Percentiles rank a stretch among this genome's conserved stretches.
Evolutionary conservation across 2,888 invertebrate genomes (phyloP).

Genomic region (Spodoptera littoralis): DNA sequence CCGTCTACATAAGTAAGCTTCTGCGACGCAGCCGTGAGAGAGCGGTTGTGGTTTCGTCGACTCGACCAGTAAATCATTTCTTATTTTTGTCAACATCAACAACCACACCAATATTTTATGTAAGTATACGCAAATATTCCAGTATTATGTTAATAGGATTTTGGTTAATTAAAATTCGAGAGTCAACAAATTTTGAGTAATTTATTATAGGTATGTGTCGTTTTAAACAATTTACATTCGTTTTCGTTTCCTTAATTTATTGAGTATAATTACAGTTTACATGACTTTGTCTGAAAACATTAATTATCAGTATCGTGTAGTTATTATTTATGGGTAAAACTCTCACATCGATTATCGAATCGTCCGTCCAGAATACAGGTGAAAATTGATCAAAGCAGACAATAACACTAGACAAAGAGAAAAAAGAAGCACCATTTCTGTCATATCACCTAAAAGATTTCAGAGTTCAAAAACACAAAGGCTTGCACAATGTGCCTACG

Average conservation of each 20-base stretch:
- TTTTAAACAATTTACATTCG: constrained; percentile 3
- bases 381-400: too few relatives aligned
- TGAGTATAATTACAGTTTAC: too few relatives aligned
- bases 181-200: constrained; percentile 29
- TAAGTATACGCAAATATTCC: constrained; percentile 14
- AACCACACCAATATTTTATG: constrained; percentile 34
- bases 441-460: too few relatives aligned
- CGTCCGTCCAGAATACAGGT: too few relatives aligned
- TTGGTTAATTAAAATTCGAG: constrained; percentile 29
- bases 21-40: constrained; percentile 52
- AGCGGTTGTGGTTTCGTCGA: constrained; percentile 45
- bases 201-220: constrained; percentile 13
- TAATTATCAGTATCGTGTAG: too few relatives aligned
- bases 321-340: too few relatives aligned
- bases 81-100: constrained; percentile 57
- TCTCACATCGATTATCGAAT: too few relatives aligned
- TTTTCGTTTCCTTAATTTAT: too few relatives aligned
- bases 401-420: too few relatives aligned
- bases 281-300: too few relatives aligned
- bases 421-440: too few relatives aligned
- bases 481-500: neutral
- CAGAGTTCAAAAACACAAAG: constrained; percentile 5
- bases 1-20: constrained; percentile 65
- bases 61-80: constrained; percentile 49
- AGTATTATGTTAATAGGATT: constrained; percentile 33